These are phyloP conservation scores for Euwallacea fornicatus DNA, from an alignment of 1,140 invertebrate species.

Conservation along the genomic window DNA sequence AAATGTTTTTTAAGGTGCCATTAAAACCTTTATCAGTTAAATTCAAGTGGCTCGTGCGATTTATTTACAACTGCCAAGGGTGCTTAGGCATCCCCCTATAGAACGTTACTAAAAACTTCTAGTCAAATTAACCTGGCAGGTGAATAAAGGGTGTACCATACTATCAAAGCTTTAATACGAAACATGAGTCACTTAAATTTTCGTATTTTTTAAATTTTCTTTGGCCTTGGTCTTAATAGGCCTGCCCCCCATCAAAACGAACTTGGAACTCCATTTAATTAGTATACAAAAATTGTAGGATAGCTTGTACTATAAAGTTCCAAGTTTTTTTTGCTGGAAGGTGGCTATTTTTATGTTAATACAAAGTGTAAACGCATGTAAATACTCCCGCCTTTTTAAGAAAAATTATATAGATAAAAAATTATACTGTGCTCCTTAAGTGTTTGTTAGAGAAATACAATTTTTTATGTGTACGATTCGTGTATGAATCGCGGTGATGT, in stretches of 20 bases:
- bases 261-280: background rate
- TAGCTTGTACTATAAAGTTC: background rate
- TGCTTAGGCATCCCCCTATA: too few species aligned
- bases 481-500: conserved; percentile 54
- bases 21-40: too few species aligned
- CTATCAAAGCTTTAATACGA: background rate
- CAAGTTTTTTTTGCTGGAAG: background rate
- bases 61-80: too few species aligned
- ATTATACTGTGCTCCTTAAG: conserved; percentile 52
- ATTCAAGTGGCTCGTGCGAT: too few species aligned
- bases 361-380: conserved; percentile 45
- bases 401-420: conserved; percentile 52
- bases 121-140: background rate
- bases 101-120: background rate
- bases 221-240: background rate
- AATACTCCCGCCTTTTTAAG: conserved; percentile 47
- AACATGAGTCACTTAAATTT: background rate
- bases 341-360: conserved; percentile 13
- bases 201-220: background rate
- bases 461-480: conserved; percentile 56
- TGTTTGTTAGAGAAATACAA: conserved; percentile 53
- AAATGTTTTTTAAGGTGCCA: too few species aligned
- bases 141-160: background rate
- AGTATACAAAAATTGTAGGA: background rate
- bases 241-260: background rate